These are phyloP conservation scores for Lepisosteus oculatus DNA, from an alignment of 2,113 vertebrate species.

Conservation along the genomic window DNA sequence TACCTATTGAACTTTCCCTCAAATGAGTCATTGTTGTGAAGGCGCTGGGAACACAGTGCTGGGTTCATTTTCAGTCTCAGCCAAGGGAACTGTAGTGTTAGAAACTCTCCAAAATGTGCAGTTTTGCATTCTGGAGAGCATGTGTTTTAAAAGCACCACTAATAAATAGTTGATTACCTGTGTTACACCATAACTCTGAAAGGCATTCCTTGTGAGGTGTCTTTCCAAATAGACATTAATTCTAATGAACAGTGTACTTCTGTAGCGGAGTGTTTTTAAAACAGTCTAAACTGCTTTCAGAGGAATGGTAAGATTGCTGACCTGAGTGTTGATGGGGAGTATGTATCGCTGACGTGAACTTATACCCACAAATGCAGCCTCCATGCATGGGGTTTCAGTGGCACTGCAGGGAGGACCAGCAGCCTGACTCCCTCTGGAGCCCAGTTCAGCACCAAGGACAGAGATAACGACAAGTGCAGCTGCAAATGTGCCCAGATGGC, in stretches of 20 bases:
- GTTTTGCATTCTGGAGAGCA: slow-evolving; percentile 14
- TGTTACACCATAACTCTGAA: slow-evolving; percentile 24
- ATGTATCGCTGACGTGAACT: too few species aligned
- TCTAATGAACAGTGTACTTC: too few species aligned
- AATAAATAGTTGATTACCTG: background rate
- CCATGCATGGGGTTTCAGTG: slow-evolving; percentile 53
- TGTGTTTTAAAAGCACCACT: background rate
- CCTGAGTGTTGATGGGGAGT: too few species aligned
- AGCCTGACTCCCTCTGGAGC: slow-evolving; percentile 65
- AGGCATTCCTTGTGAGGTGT: slow-evolving; percentile 21
- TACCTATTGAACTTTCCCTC: slow-evolving; percentile 41
- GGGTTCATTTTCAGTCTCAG: slow-evolving; percentile 31
- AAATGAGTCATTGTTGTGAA: slow-evolving; percentile 44
- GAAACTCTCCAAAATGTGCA: slow-evolving; percentile 25
- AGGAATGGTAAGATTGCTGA: too few species aligned
- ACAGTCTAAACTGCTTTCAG: too few species aligned
- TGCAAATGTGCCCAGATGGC: slow-evolving; percentile 71
- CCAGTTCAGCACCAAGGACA: slow-evolving; percentile 74
- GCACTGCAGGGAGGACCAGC: slow-evolving; percentile 65
- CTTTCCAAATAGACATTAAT: too few species aligned
- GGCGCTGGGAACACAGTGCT: slow-evolving; percentile 24
- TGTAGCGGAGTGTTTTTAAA: too few species aligned
- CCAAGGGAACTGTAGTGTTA: slow-evolving; percentile 25
- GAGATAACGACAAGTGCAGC: slow-evolving; percentile 64
- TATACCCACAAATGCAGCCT: slow-evolving; percentile 45